These are phyloP conservation scores for Polydrusus tereticollis DNA, from an alignment of 2,888 invertebrate genomes.

Conservation along the genomic window DNA sequence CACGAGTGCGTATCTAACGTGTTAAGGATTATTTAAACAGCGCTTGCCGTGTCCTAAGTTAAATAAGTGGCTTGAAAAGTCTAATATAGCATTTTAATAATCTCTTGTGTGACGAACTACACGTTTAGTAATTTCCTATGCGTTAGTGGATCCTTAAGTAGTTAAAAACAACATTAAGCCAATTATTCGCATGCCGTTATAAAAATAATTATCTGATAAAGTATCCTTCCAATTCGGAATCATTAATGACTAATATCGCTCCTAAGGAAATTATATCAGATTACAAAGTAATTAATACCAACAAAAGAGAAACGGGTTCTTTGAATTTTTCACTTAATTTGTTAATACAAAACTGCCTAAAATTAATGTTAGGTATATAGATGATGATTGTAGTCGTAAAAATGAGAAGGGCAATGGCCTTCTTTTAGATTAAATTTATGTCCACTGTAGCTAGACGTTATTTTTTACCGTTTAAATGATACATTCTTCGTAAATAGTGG, in stretches of 20 bases:
- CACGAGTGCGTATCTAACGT: too few relatives aligned
- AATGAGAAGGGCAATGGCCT: background rate
- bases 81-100: too few relatives aligned
- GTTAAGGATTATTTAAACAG: too few relatives aligned
- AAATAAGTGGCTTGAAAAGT: too few relatives aligned
- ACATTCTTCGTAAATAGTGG: background rate
- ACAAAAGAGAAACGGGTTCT: constrained; percentile 25
- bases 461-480: constrained; percentile 2
- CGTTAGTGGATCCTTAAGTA: background rate
- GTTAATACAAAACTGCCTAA: constrained; percentile 16
- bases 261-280: constrained; percentile 14
- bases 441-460: background rate
- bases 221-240: background rate
- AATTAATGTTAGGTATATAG: constrained; percentile 1
- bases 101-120: too few relatives aligned
- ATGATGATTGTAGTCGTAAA: constrained; percentile 3
- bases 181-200: background rate
- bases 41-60: too few relatives aligned
- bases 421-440: constrained; percentile 3
- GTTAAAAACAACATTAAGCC: background rate
- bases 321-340: constrained; percentile 13
- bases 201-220: background rate
- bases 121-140: too few relatives aligned
- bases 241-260: constrained; percentile 14
- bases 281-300: constrained; percentile 22